phyloP scores from a whole-genome alignment of 2,888 invertebrate genomes.

The Rhorus exstirpatorius region DNA sequence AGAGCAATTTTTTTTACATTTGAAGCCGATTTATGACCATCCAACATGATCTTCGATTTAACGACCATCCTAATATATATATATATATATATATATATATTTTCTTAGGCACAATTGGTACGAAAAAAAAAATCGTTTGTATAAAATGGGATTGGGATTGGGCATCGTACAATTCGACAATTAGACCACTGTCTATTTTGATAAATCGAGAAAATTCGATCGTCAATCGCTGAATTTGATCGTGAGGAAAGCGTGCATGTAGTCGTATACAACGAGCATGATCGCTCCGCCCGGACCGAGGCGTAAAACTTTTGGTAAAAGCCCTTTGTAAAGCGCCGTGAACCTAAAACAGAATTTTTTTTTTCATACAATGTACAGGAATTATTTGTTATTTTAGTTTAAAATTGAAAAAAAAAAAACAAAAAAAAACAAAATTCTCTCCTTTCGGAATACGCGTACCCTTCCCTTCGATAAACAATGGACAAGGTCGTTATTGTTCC shows the following conservation, averaged over 20 bases:
- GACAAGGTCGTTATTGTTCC: constrained; percentile 91
- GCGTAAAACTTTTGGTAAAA: constrained; percentile 95
- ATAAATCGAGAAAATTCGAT: not conserved
- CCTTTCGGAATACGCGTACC: no score
- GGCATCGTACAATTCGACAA: not conserved
- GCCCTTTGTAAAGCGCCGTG: constrained; percentile 95
- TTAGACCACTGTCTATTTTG: not conserved
- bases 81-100: not conserved
- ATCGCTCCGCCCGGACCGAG: constrained; percentile 98
- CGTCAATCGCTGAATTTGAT: constrained; percentile 82
- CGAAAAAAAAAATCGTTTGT: constrained; percentile 5
- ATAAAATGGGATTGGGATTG: constrained; percentile 8
- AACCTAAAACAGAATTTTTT: constrained; percentile 87
- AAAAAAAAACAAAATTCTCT: not conserved
- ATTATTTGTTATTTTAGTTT: no score
- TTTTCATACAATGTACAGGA: constrained; percentile 29
- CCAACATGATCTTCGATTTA: no score
- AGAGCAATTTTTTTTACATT: no score
- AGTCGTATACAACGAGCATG: constrained; percentile 97
- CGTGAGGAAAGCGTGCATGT: constrained; percentile 92
- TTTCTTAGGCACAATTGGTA: not conserved
- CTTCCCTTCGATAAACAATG: constrained; percentile 95
- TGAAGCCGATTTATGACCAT: no score
- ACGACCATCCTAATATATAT: no score
- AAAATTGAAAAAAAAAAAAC: not conserved